Evolutionary conservation across 2,113 vertebrate genomes (phyloP), one percentile per base, ranked within the genome.

Genomic region (Miniopterus natalensis): DNA sequence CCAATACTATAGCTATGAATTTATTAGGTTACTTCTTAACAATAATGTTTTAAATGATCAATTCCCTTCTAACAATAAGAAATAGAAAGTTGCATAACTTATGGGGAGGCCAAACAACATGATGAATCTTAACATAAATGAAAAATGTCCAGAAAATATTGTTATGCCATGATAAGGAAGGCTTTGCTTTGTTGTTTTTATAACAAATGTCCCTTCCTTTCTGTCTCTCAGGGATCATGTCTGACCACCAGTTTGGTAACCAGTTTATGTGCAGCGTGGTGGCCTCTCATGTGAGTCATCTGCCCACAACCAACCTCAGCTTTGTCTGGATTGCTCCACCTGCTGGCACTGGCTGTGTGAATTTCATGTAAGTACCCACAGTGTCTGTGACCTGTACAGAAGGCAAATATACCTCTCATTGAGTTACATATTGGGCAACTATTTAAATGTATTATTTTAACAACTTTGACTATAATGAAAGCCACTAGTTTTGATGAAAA

Each of bases 221-320:
- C 93, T 95, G 59, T 71, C 91, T 98, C 13, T 0, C 92, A 99
- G 99, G 99, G 96, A 99, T 99, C 97, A 99, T 99, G 98, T 99
- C 99, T 53, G 99, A 99, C 97, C 99, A 99, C 59, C 99, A 99
- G 97, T 99, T 99, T 95, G 99, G 99, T 94, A 99, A 99, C 97
- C 99, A 99, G 98, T 99, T 99, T 90, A 99, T 99, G 98, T 99
- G 99, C 98, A 99, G 99, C 0, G 99, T 99, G 96, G 99, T 99
- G 47, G 99, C 99, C 0, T 99, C 99, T 36, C 99, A 99, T 0
- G 99, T 99, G 96, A 99, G 99, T 98, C 99, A 99, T 91, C 99
- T 99, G 93, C 99, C 99, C 25, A 99, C 99, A 75, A 99, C 99
- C 97, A 99, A 99, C 97, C 99, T 99, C 98, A 99, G 99, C 95